Evolutionary conservation across 2,113 vertebrate genomes (phyloP), one percentile per base, ranked within the genome.

Genomic region (Amphilophus citrinellus): DNA sequence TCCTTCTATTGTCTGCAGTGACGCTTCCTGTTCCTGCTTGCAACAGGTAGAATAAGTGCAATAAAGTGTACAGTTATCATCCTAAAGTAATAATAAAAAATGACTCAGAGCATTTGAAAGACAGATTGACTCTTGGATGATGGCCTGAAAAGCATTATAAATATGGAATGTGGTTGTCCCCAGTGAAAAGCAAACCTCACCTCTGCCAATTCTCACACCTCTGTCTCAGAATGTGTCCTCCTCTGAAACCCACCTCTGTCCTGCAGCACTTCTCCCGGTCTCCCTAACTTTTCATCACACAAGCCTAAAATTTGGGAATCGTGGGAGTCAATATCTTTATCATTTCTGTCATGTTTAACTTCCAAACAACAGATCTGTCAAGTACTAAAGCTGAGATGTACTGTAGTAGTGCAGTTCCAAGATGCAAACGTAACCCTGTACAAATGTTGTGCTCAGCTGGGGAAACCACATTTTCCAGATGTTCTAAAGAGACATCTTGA

Each of bases 391-490:
- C 62, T 2, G 20, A 86, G 53, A 18, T 7, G 14, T n/a, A 56
- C 56, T 80, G 58, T 61, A 80, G 79, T 35, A 42, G 59, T 76
- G 10, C 60, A 57, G 75, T 27, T 75, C 44, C n/a, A 32, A 59
- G 81, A 73, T 84, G 71, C 39, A 61, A 18, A 56, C 27, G 14
- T 76, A 79, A 86, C 50, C 75, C 58, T 65, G 62, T 61, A 73
- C 84, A 84, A 85, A 79, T 75, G 83, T 77, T 84, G 75, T 79
- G 78, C 78, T 91, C 91, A 61, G 17, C 63, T 37, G 44, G 56
- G 79, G 47, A 84, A 92, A 89, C 84, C 82, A 47, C 77, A 85
- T 89, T 94, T 88, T 92, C 89, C 92, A 92, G 89, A 93, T 93
- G 90, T 91, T 91, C 83, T 60, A 47, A 77, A 10, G 84, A 87